Evolutionary conservation across 2,888 invertebrate species (phyloP).

Genomic region (Chloroclysta siterata): DNA sequence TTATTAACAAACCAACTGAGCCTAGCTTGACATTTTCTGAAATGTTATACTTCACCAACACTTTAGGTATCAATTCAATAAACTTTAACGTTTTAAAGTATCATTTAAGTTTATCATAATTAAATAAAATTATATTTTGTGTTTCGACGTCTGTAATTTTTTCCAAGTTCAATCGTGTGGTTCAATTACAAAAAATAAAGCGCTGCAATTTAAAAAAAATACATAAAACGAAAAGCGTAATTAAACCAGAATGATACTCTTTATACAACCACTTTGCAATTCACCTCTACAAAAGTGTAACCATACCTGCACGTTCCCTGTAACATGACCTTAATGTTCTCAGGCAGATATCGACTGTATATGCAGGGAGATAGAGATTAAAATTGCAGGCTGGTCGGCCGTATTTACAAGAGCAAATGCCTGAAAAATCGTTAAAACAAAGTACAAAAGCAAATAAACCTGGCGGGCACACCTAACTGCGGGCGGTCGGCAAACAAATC

Average conservation of each 20-base stretch:
- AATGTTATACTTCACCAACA: no score
- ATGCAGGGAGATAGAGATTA: slow-evolving; percentile 8
- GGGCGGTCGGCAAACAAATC: slow-evolving; percentile 43
- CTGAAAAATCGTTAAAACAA: slow-evolving; percentile 40
- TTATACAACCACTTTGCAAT: slow-evolving; percentile 15
- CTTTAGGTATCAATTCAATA: no score
- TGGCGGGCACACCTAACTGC: slow-evolving; percentile 35
- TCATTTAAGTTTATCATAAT: no score
- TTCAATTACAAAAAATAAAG: background rate
- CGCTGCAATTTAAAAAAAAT: background rate
- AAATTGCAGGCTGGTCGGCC: slow-evolving; percentile 5
- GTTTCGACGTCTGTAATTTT: background rate
- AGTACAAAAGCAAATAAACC: slow-evolving; percentile 39
- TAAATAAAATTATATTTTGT: no score
- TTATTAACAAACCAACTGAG: no score
- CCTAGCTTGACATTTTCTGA: no score
- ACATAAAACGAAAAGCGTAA: background rate
- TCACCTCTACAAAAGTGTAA: slow-evolving; percentile 15
- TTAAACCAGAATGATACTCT: slow-evolving; percentile 14
- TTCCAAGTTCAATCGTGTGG: background rate
- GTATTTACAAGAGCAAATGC: slow-evolving; percentile 23
- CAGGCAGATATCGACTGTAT: slow-evolving; percentile 6
- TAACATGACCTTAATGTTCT: slow-evolving; percentile 9
- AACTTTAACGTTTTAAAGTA: no score
- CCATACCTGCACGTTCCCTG: slow-evolving; percentile 17